Evolutionary conservation across 2,113 vertebrate genomes (phyloP).

Genomic region (Phycodurus eques): DNA sequence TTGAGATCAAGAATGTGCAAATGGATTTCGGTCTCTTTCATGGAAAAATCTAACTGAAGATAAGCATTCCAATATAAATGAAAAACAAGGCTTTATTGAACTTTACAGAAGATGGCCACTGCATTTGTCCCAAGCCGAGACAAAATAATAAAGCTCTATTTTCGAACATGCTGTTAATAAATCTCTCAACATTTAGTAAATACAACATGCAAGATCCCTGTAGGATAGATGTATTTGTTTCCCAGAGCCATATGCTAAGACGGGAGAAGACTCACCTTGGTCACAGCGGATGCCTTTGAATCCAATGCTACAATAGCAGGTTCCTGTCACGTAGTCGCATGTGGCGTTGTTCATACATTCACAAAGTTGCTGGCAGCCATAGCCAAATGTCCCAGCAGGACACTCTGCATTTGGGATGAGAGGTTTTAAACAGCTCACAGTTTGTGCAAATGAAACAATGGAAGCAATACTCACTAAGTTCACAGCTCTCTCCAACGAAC

Average conservation of each 20-base stretch:
- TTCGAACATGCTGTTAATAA: too few relatives aligned
- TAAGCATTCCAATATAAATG: too few relatives aligned
- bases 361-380: constrained; percentile 89
- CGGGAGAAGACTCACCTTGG: constrained; percentile 77
- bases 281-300: constrained; percentile 95
- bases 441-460: background rate
- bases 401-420: constrained; percentile 74
- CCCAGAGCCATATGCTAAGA: background rate
- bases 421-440: background rate
- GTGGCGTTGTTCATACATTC: constrained; percentile 93
- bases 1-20: too few relatives aligned
- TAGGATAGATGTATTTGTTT: too few relatives aligned
- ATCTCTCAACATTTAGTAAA: too few relatives aligned
- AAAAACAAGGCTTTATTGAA: too few relatives aligned
- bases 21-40: too few relatives aligned
- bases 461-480: constrained; percentile 82
- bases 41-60: too few relatives aligned
- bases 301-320: constrained; percentile 90
- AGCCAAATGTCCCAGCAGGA: constrained; percentile 87
- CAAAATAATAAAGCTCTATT: too few relatives aligned
- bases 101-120: too few relatives aligned
- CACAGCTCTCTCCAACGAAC: constrained; percentile 86
- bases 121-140: too few relatives aligned
- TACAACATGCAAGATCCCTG: too few relatives aligned
- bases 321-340: constrained; percentile 92